Conservation (phyloP, 64 coral and sea anemone genomes). For the Pachyseris speciosa region DNA sequence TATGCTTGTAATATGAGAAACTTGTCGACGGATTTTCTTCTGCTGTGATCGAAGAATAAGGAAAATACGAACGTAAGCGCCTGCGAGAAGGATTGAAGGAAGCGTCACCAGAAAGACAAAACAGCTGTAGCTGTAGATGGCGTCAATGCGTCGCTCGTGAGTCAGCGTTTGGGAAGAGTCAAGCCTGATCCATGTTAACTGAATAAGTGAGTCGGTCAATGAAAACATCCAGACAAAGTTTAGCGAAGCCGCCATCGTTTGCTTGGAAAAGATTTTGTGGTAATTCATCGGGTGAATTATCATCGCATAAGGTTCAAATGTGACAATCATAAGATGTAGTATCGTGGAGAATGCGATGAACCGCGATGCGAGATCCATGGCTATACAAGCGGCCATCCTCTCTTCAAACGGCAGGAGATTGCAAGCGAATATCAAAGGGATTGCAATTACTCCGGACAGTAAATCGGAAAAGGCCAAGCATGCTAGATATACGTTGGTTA, state of each 20-base stretch:
- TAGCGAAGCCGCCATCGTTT: not conserved
- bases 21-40: slow-evolving; percentile 59
- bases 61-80: slow-evolving; percentile 75
- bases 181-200: slow-evolving; percentile 62
- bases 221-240: slow-evolving; percentile 68
- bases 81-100: slow-evolving; percentile 28
- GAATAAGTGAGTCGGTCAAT: slow-evolving; percentile 30
- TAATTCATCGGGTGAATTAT: slow-evolving; percentile 85
- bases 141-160: slow-evolving; percentile 4
- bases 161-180: not conserved
- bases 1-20: not conserved
- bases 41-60: slow-evolving; percentile 55
- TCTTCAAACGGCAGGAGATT: not conserved
- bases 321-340: slow-evolving; percentile 71
- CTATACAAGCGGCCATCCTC: slow-evolving; percentile 31
- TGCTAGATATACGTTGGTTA: slow-evolving; percentile 76
- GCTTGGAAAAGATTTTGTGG: slow-evolving; percentile 41
- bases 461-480: slow-evolving; percentile 75
- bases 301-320: slow-evolving; percentile 78
- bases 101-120: slow-evolving; percentile 56
- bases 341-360: slow-evolving; percentile 83
- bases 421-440: slow-evolving; percentile 66
- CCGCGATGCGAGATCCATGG: slow-evolving; percentile 66
- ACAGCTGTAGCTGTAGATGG: slow-evolving; percentile 61
- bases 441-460: slow-evolving; percentile 49